phyloP scores from a whole-genome alignment of 64 coral and sea anemone species.

The Acropora tenuis region DNA sequence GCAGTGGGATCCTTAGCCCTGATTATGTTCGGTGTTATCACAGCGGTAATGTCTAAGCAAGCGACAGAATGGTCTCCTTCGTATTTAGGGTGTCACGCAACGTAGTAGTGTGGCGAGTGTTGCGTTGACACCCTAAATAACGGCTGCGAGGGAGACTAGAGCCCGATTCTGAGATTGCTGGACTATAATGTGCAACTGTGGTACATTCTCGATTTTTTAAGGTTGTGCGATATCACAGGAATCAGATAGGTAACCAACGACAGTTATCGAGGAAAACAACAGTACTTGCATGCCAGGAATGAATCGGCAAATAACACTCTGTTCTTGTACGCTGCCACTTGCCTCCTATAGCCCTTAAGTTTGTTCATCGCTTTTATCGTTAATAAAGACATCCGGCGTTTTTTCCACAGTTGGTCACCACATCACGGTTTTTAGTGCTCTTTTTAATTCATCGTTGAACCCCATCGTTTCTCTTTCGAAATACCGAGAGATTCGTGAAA shows the following conservation, averaged over 20 bases:
- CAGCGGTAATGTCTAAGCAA: not conserved
- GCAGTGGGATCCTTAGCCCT: constrained; percentile 14
- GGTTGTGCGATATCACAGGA: constrained; percentile 15
- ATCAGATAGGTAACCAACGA: constrained; percentile 24
- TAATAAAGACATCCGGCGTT: not conserved
- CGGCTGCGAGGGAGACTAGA: not conserved
- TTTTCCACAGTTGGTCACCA: not conserved
- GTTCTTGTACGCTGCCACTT: constrained; percentile 6
- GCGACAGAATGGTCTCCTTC: not conserved
- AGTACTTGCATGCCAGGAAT: not conserved
- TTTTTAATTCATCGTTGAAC: constrained; percentile 36
- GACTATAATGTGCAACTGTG: not conserved
- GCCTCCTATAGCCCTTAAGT: constrained; percentile 18
- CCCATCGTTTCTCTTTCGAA: constrained; percentile 39
- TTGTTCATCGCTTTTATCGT: not conserved
- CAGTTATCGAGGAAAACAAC: not conserved
- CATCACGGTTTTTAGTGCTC: not conserved
- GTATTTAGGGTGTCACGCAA: not conserved
- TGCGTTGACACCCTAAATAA: too few relatives aligned
- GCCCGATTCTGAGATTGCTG: not conserved
- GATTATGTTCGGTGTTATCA: not conserved
- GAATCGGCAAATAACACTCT: not conserved
- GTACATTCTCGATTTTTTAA: constrained; percentile 13
- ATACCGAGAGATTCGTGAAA: constrained; percentile 42
- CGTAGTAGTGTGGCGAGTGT: too few relatives aligned